Evolutionary conservation across 2,113 vertebrate genomes (phyloP), one percentile per base, ranked within the genome.

Genomic region (Pelodiscus sinensis): DNA sequence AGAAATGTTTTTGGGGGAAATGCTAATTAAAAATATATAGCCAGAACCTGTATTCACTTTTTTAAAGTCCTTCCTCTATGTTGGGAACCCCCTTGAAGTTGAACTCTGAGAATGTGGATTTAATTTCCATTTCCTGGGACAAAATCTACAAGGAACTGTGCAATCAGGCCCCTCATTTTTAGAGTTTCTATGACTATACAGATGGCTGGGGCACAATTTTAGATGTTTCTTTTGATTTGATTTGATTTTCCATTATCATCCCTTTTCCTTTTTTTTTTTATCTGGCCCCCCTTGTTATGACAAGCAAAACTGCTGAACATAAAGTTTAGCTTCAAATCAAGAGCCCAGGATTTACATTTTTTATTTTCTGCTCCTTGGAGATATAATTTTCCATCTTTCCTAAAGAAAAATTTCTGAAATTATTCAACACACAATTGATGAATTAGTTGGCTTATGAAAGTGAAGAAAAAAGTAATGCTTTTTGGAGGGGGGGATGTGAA

Each of bases 211-310:
- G 75, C 31, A 82, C 2, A 13, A 62, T 65, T 88, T 51, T 82
- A 38, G 29, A 0, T 87, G 55, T 90, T 93, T 83, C 25, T 65
- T 31, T 0, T 5, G 1, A 80, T 38, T 0, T 44, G 44, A 44
- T 44, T 44, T 5, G 1, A 80, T 44, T 91, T 79, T 54, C 86
- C 84, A 50, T 12, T 73, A 4, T 31, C 51, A 1, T 15, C 60
- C 83, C 27, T 78, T 21, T 73, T 77, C 80, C 68, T 91, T 95
- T 95, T 90, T 95, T 95, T 90, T 56, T 92, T 93, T 83, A 71
- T 29, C 4, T 7, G 9, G 78, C 75, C 92, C 81, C 84, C 78
- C 13, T 18, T 12, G 86, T 94, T 92, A 50, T 92, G 27, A 91
- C 57, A 89, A 60, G 81, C 91, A 92, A 3, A 84, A 71, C 35